Evolutionary conservation across 2,113 vertebrate species (phyloP).

Genomic region (Alethe diademata): DNA sequence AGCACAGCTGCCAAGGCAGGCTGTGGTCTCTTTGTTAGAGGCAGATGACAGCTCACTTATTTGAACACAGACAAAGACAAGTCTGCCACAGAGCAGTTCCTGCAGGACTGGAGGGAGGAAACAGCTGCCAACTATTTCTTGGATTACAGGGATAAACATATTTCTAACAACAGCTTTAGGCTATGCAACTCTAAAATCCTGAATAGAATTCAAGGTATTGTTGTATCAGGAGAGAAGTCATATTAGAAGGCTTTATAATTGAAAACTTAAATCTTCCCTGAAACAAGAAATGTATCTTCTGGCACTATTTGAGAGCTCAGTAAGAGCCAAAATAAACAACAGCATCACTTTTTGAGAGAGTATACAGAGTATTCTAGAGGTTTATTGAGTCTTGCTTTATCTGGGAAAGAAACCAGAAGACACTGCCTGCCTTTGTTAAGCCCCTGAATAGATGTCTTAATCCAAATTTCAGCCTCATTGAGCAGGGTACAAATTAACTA

Average conservation of each 20-base stretch:
- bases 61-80: constrained; percentile 34
- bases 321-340: neutral
- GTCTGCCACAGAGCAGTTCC: neutral
- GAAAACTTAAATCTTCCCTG: neutral
- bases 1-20: constrained; percentile 17
- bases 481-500: constrained; percentile 43
- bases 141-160: constrained; percentile 49
- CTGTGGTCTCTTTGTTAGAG: neutral
- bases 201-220: constrained; percentile 22
- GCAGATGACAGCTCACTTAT: constrained; percentile 43
- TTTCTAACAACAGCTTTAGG: constrained; percentile 35
- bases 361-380: neutral
- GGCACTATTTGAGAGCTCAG: neutral
- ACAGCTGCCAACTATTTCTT: constrained; percentile 53
- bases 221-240: neutral
- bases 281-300: constrained; percentile 11
- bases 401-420: constrained; percentile 21
- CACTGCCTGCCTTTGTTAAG: constrained; percentile 24
- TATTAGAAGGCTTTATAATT: neutral
- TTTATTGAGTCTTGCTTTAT: constrained; percentile 41
- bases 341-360: neutral
- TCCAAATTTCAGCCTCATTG: constrained; percentile 36
- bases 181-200: neutral
- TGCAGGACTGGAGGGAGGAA: constrained; percentile 43
- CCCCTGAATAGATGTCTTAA: constrained; percentile 17